Evolutionary conservation across 2,888 invertebrate genomes (phyloP).

Genomic region (Chrysina gloriosa): DNA sequence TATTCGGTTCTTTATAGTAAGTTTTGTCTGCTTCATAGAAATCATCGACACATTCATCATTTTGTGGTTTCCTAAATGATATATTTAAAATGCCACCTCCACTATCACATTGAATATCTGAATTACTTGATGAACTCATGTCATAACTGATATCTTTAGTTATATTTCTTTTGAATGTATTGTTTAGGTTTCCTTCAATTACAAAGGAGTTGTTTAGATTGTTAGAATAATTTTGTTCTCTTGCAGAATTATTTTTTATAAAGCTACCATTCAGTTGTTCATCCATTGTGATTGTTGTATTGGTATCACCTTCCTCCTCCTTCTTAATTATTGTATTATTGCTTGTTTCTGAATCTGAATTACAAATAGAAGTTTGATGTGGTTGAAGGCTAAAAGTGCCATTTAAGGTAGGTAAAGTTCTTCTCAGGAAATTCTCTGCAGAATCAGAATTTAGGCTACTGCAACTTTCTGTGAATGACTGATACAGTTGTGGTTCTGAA

Average conservation of each 20-base stretch:
- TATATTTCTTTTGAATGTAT: constrained; percentile 41
- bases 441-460: constrained; percentile 61
- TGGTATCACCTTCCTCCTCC: background rate
- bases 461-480: constrained; percentile 61
- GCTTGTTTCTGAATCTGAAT: constrained; percentile 44
- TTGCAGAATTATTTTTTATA: background rate
- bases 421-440: constrained; percentile 59
- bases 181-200: constrained; percentile 39
- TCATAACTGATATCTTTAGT: constrained; percentile 42
- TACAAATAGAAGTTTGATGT: constrained; percentile 25
- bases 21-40: constrained; percentile 4
- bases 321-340: constrained; percentile 39
- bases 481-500: constrained; percentile 59
- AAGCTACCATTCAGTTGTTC: constrained; percentile 32
- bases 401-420: constrained; percentile 50
- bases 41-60: constrained; percentile 16
- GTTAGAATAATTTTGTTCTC: constrained; percentile 26
- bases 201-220: constrained; percentile 38
- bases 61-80: constrained; percentile 36
- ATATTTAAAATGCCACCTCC: constrained; percentile 9
- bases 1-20: constrained; percentile 33
- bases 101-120: constrained; percentile 38
- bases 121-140: constrained; percentile 42
- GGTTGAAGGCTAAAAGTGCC: constrained; percentile 45
- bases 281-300: background rate